Conservation (phyloP, 2,797 vertebrate genomes). For the Champsocephalus esox region DNA sequence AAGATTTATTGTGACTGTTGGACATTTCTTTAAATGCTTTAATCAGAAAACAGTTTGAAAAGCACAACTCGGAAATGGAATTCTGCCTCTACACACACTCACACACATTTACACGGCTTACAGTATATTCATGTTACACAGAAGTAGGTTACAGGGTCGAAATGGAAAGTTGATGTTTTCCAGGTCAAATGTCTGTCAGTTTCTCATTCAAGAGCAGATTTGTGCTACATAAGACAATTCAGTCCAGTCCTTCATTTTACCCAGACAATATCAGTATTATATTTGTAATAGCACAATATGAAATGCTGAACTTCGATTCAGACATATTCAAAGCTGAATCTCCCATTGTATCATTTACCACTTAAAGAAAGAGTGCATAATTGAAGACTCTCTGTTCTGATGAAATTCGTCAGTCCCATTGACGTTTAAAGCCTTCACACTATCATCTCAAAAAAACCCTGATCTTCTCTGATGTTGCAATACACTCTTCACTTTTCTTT, state of each 20-base stretch:
- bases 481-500: conserved; percentile 11
- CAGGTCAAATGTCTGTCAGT: conserved; percentile 45
- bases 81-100: conserved; percentile 19
- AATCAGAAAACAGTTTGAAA: conserved; percentile 68
- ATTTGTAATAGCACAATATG: conserved; percentile 4
- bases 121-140: conserved; percentile 12
- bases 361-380: background rate
- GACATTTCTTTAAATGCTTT: conserved; percentile 73
- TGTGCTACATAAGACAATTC: conserved; percentile 31
- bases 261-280: background rate
- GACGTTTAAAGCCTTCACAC: conserved; percentile 19
- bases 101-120: conserved; percentile 6
- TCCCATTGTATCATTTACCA: background rate
- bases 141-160: conserved; percentile 33
- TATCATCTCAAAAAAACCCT: background rate
- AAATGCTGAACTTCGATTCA: conserved; percentile 12
- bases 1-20: conserved; percentile 57
- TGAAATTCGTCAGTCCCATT: conserved; percentile 1
- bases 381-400: background rate
- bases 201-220: conserved; percentile 30
- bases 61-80: conserved; percentile 51
- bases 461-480: conserved; percentile 16
- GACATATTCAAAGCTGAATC: conserved; percentile 8
- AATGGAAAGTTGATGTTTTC: conserved; percentile 32
- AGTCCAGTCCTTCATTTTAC: conserved; percentile 2